Conservation (phyloP, 2,888 invertebrate species). For the Fragum whitleyi region DNA sequence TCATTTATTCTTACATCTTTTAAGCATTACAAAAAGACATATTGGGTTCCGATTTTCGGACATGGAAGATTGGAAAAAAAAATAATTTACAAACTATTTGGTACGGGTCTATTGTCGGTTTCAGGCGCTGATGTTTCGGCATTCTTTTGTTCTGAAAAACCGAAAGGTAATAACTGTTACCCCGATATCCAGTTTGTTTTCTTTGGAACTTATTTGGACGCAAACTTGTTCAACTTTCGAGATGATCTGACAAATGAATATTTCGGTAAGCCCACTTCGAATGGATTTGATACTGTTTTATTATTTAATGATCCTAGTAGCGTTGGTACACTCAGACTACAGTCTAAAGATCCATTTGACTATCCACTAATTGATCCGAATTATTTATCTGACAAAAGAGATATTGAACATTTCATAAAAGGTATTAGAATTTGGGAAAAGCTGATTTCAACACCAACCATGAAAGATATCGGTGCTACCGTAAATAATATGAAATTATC, state of each 20-base stretch:
- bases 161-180: conserved; percentile 31
- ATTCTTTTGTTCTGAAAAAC: conserved; percentile 43
- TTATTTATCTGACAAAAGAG: conserved; percentile 90
- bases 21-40: conserved; percentile 29
- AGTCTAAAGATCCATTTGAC: conserved; percentile 90
- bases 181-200: conserved; percentile 53
- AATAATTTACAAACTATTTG: conserved; percentile 46
- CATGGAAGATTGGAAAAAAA: conserved; percentile 17
- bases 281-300: conserved; percentile 73
- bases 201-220: conserved; percentile 14
- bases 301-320: conserved; percentile 87
- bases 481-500: conserved; percentile 40
- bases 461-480: conserved; percentile 45
- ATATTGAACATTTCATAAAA: conserved; percentile 85
- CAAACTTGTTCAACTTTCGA: conserved; percentile 31
- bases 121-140: conserved; percentile 47
- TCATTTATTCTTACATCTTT: conserved; percentile 36
- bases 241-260: conserved; percentile 46
- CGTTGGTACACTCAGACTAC: conserved; percentile 91
- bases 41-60: conserved; percentile 32
- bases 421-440: conserved; percentile 46
- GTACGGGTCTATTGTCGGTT: conserved; percentile 30
- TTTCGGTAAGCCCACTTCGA: conserved; percentile 73
- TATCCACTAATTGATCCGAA: conserved; percentile 95
- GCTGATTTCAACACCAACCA: conserved; percentile 38